phyloP scores from a whole-genome alignment of 2,113 vertebrate genomes.

The Eolophus roseicapilla region DNA sequence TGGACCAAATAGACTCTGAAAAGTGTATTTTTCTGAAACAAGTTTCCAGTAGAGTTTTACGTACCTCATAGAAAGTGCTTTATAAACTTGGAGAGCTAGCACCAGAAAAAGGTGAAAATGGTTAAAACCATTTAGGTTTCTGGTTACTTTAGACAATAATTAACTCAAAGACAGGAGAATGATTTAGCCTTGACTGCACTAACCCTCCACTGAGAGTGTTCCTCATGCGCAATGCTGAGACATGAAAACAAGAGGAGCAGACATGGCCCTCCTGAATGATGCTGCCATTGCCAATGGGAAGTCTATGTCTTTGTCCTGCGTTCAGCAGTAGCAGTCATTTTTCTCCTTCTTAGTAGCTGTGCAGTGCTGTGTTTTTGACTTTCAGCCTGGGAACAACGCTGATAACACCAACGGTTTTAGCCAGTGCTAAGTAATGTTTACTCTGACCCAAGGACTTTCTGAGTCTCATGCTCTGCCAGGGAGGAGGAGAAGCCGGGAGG shows the following conservation, averaged over 20 bases:
- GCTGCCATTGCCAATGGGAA: background rate
- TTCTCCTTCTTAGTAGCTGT: background rate
- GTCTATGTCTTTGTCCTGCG: background rate
- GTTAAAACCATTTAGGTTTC: background rate
- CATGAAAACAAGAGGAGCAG: background rate
- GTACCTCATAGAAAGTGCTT: background rate
- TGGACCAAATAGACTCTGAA: background rate
- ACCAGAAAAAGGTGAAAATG: background rate
- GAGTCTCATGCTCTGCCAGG: background rate
- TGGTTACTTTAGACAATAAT: background rate
- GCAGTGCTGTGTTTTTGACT: background rate
- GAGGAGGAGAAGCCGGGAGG: background rate
- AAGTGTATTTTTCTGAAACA: background rate
- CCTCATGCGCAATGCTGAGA: background rate
- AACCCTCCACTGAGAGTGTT: background rate
- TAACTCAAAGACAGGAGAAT: background rate
- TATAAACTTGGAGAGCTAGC: background rate
- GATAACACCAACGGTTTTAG: background rate
- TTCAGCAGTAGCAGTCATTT: background rate
- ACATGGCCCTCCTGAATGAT: background rate
- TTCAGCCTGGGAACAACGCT: background rate
- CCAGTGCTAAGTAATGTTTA: background rate
- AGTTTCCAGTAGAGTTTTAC: background rate
- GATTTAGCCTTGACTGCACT: too few species aligned
- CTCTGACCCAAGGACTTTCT: background rate